A percentile compares a stretch with the other conserved stretches of the same genome.
Evolutionary conservation across 2,113 vertebrate genomes (phyloP).

Genomic region (Vulpes vulpes): DNA sequence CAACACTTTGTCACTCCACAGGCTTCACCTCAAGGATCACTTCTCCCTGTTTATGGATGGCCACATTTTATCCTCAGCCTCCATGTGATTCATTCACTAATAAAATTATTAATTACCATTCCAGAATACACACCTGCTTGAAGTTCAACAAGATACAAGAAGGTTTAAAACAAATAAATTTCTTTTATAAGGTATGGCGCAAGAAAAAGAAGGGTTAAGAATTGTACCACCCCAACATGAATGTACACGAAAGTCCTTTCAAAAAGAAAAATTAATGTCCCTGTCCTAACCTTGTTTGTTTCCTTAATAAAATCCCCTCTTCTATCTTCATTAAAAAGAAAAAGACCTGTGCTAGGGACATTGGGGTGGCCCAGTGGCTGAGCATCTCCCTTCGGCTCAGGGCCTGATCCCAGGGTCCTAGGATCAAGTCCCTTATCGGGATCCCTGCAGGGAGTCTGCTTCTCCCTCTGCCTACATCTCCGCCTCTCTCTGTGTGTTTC

Average conservation of each 20-base stretch:
- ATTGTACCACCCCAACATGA: not conserved
- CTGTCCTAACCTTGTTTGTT: not conserved
- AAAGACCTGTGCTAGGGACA: not conserved
- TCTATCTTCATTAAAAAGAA: constrained; percentile 11
- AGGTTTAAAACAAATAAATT: constrained; percentile 16
- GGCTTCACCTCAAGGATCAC: not conserved
- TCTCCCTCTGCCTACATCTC: too few relatives aligned
- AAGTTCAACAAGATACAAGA: not conserved
- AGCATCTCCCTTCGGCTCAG: too few relatives aligned
- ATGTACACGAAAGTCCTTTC: not conserved
- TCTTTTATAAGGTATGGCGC: not conserved
- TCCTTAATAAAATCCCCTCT: not conserved
- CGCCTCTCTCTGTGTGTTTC: too few relatives aligned
- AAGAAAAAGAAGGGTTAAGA: not conserved
- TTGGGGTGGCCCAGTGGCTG: too few relatives aligned
- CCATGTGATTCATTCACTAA: not conserved
- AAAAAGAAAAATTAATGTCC: constrained; percentile 32
- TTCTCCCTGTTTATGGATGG: not conserved
- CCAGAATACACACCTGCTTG: constrained; percentile 21
- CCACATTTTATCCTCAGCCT: not conserved
- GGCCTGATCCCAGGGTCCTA: too few relatives aligned
- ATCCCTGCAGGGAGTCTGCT: too few relatives aligned
- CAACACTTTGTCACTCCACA: not conserved
- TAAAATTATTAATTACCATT: constrained; percentile 30
- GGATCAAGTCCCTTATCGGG: too few relatives aligned